Evolutionary conservation across 37 sponge, comb jelly and placozoan species (phyloP).

Genomic region (Amphimedon queenslandica): DNA sequence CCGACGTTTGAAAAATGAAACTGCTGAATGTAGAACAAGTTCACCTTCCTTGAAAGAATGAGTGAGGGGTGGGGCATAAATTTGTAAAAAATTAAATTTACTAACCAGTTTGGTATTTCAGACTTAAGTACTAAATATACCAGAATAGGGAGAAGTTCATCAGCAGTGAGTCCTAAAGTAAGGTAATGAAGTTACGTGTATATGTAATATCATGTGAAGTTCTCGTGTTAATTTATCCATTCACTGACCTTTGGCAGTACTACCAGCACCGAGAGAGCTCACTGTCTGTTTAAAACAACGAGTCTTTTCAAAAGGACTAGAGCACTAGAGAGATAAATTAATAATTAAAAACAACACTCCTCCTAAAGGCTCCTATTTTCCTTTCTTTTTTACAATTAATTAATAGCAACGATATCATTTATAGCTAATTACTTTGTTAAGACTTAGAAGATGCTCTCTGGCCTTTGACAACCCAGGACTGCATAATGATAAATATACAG

Average conservation of each 20-base stretch:
- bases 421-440: too few relatives aligned
- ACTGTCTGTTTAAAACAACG: conserved; percentile 64
- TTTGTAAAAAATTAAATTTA: not conserved
- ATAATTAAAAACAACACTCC: too few relatives aligned
- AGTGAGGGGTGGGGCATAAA: not conserved
- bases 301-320: conserved; percentile 86
- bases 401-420: too few relatives aligned
- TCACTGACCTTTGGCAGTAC: not conserved
- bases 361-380: too few relatives aligned
- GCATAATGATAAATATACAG: too few relatives aligned
- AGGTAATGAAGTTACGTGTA: not conserved
- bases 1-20: conserved; percentile 76
- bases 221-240: too few relatives aligned
- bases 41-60: conserved; percentile 64
- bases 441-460: too few relatives aligned
- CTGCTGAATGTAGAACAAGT: conserved; percentile 75
- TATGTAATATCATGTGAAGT: conserved; percentile 1
- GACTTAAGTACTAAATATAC: conserved; percentile 76
- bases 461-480: too few relatives aligned
- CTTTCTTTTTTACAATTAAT: too few relatives aligned
- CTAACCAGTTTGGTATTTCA: conserved; percentile 94
- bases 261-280: conserved; percentile 18
- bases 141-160: conserved; percentile 94
- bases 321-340: conserved; percentile 40
- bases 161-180: conserved; percentile 73